Base-by-base conservation (phyloP, 2,888 invertebrate species). In the Drosophila seclusa region DNA sequence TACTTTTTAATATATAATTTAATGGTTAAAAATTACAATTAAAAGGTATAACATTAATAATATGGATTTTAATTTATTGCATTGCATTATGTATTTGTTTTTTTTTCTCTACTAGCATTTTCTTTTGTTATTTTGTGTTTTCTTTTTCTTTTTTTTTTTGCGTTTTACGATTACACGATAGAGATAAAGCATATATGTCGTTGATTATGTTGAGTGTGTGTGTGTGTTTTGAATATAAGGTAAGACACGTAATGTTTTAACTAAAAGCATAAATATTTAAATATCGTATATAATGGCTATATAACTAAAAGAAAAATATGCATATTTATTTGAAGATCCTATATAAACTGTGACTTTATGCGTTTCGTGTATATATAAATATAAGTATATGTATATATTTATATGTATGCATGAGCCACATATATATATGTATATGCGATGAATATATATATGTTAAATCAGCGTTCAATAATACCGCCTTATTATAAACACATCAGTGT, bases 111-210 rank as follows among this genome's bases (percentile, higher is more conserved):
- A 21, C 48, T 83, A 85, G 79, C 83, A 79, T 70, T 80, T 66
- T 66, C 54, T 78, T 52, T 40, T 72, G 53, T 59, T 58, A n/a
- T 67, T 70, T 60, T 73, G 60, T 61, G 40, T 63, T 24, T 18
- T 42, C 68, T 63, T 32, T 24, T 52, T 68, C 53, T 40, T 61
- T 40, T 63, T 40, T 64, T 54, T 65, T 69, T 74, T 67, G 38
- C 61, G 10, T 57, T 62, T 68, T 57, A 50, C 31, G 68, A 66
- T 67, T 77, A 76, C 49, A 62, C 62, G 65, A 76, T 74, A 66
- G 57, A 67, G 70, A 84, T 83, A 80, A 87, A 84, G 82, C 84
- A 82, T 78, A 86, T 74, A 83, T 80, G 81, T 87, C 82, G 83
- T 83, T 89, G 83, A 83, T 87, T 80, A 82, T 82, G 90, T 84